These are phyloP conservation scores for Melanargia galathea DNA, from an alignment of 2,888 invertebrate species.

Conservation along the genomic window DNA sequence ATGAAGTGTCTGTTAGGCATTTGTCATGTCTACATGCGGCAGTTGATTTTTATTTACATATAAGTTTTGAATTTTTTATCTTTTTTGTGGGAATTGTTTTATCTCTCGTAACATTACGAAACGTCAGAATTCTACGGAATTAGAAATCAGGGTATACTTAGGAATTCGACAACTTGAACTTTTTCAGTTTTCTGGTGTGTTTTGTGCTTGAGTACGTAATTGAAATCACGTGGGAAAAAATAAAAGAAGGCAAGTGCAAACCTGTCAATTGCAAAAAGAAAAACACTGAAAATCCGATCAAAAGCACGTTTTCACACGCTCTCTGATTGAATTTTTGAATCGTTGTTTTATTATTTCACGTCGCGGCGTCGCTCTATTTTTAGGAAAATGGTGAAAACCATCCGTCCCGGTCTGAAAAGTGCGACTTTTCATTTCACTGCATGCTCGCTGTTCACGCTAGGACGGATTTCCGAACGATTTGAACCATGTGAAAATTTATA, in stretches of 20 bases:
- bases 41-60: too few species aligned
- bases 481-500: conserved; percentile 12
- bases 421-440: conserved; percentile 23
- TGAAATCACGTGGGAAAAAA: too few species aligned
- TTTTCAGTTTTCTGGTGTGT: too few species aligned
- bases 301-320: conserved; percentile 14
- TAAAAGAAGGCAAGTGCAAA: background rate
- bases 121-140: too few species aligned
- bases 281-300: conserved; percentile 1
- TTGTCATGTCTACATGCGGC: too few species aligned
- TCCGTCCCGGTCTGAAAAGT: conserved; percentile 15
- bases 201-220: too few species aligned
- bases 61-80: too few species aligned
- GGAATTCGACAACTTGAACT: too few species aligned
- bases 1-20: too few species aligned
- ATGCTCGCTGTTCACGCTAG: conserved; percentile 15
- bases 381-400: conserved; percentile 17
- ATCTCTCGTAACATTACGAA: too few species aligned
- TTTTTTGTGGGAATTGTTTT: too few species aligned
- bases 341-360: conserved; percentile 13
- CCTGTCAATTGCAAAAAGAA: background rate
- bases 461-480: conserved; percentile 28
- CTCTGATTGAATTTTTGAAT: conserved; percentile 11
- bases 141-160: too few species aligned
- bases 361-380: background rate